These are phyloP conservation scores for Muscina levida DNA, from an alignment of 2,888 invertebrate genomes.

Conservation along the genomic window DNA sequence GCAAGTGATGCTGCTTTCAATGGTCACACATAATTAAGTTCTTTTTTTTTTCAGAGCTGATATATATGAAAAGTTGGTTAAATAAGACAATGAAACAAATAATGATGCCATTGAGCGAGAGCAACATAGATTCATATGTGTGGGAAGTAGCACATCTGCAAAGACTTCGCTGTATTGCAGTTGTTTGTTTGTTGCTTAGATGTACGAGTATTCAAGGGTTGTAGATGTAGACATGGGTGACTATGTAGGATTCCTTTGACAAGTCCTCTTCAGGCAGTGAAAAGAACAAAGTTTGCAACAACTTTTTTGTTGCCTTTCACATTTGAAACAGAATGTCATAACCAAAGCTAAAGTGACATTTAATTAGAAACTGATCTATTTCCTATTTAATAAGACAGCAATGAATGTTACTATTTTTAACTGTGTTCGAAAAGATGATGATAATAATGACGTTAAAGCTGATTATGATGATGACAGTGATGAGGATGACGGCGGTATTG, in stretches of 20 bases:
- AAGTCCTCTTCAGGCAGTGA: neutral
- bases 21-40: slow-evolving; percentile 16
- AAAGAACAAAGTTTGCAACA: neutral
- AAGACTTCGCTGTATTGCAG: too few relatives aligned
- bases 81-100: neutral
- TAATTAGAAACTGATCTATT: slow-evolving; percentile 49
- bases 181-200: too few relatives aligned
- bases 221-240: too few relatives aligned
- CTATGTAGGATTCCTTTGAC: too few relatives aligned
- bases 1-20: neutral
- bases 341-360: slow-evolving; percentile 39
- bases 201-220: too few relatives aligned
- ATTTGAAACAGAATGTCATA: slow-evolving; percentile 16
- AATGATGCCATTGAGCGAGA: neutral
- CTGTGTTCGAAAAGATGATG: neutral
- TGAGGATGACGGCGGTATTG: neutral
- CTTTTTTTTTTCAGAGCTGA: too few relatives aligned
- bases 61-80: neutral
- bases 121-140: too few relatives aligned
- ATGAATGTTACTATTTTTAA: slow-evolving; percentile 10
- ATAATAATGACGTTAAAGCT: neutral
- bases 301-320: neutral
- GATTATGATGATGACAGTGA: neutral
- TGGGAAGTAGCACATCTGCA: too few relatives aligned
- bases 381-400: slow-evolving; percentile 37